phyloP scores from a whole-genome alignment of 2,113 vertebrate species.

The Cyanistes caeruleus region DNA sequence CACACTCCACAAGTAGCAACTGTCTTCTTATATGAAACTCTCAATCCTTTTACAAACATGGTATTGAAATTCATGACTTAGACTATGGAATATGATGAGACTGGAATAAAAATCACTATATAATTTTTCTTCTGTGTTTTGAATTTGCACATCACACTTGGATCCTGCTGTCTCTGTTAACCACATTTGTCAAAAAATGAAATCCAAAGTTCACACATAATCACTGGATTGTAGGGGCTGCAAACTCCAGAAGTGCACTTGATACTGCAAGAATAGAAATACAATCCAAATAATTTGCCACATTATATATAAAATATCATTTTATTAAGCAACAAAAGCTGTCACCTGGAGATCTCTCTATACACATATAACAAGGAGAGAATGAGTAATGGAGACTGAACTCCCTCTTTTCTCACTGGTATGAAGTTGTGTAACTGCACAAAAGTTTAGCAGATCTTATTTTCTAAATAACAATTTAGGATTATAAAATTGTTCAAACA shows the following conservation, averaged over 20 bases:
- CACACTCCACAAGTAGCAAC: not conserved
- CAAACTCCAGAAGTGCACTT: not conserved
- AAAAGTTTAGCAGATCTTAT: not conserved
- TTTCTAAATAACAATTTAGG: not conserved
- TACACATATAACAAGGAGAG: not conserved
- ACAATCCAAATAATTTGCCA: not conserved
- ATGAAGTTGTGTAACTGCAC: not conserved
- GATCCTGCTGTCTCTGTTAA: not conserved
- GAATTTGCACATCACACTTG: not conserved
- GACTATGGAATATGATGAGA: not conserved
- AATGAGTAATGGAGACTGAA: not conserved
- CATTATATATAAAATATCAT: not conserved
- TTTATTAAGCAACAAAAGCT: not conserved
- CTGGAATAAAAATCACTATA: not conserved
- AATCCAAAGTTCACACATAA: constrained; percentile 5
- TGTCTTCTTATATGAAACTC: not conserved
- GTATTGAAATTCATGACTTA: not conserved
- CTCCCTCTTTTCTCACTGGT: not conserved
- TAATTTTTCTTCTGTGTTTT: not conserved
- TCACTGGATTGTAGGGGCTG: not conserved
- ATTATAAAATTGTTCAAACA: not conserved
- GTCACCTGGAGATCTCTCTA: not conserved
- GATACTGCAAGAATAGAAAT: not conserved
- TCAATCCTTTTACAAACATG: not conserved
- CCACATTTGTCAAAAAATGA: not conserved